phyloP scores from a whole-genome alignment of 2,797 vertebrate genomes.

The Premnoplex brunnescens region DNA sequence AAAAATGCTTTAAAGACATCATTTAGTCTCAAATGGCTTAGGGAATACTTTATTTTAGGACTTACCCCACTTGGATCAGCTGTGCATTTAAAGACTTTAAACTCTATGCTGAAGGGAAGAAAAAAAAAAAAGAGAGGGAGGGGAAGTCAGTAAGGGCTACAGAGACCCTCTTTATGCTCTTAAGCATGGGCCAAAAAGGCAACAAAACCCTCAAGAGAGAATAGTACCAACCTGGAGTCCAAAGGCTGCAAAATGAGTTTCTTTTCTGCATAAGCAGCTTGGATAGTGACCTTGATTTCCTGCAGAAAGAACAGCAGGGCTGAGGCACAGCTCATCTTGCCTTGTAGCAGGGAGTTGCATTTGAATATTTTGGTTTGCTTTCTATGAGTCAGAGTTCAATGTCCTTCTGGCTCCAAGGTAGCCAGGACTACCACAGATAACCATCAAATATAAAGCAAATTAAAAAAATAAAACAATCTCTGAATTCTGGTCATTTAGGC shows the following conservation, averaged over 20 bases:
- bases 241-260: constrained; percentile 75
- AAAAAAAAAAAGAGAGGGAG: neutral
- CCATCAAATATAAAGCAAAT: neutral
- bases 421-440: neutral
- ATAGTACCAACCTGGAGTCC: constrained; percentile 71
- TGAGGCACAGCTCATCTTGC: neutral
- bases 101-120: constrained; percentile 49
- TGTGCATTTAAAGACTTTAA: constrained; percentile 48
- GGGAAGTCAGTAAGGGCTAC: neutral
- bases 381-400: neutral
- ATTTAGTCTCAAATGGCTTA: neutral
- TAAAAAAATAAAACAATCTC: neutral
- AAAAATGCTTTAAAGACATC: neutral
- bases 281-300: constrained; percentile 73
- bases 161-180: neutral
- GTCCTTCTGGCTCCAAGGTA: neutral
- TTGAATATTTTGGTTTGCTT: neutral
- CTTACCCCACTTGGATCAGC: constrained; percentile 54
- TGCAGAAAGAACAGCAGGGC: neutral
- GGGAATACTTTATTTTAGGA: neutral
- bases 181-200: neutral
- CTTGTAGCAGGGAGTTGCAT: neutral
- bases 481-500: neutral
- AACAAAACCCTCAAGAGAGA: neutral
- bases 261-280: constrained; percentile 80